These are phyloP conservation scores for Ambastaia sidthimunki DNA, from an alignment of 2,797 vertebrate genomes.

Conservation along the genomic window DNA sequence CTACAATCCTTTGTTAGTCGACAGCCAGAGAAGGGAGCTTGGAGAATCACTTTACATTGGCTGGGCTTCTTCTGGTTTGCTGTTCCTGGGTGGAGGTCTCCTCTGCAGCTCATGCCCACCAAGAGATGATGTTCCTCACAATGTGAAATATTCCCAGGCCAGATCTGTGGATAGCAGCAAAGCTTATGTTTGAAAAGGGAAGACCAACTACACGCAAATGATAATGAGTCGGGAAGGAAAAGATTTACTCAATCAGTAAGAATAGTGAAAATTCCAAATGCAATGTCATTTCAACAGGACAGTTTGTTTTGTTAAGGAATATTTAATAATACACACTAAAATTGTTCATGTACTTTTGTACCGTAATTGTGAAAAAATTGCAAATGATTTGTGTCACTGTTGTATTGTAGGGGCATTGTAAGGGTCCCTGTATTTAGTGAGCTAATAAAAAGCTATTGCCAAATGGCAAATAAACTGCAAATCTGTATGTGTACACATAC, in stretches of 20 bases:
- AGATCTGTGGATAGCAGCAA: conserved; percentile 62
- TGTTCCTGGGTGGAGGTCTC: conserved; percentile 85
- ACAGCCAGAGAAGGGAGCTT: conserved; percentile 82
- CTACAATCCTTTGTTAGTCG: conserved; percentile 78
- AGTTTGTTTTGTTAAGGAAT: background rate
- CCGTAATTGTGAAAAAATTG: background rate
- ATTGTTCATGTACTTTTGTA: background rate
- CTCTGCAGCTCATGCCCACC: conserved; percentile 90
- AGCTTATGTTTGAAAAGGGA: conserved; percentile 68
- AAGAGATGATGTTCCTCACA: conserved; percentile 72
- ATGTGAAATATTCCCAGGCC: conserved; percentile 68
- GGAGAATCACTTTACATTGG: conserved; percentile 89
- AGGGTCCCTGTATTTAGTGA: background rate
- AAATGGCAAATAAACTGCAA: background rate
- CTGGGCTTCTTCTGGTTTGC: conserved; percentile 83
- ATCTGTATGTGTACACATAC: background rate
- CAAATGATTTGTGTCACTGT: background rate
- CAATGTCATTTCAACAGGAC: background rate
- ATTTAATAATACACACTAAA: background rate
- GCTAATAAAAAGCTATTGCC: background rate
- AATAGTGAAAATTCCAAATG: background rate
- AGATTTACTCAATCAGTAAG: background rate
- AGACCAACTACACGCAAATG: background rate
- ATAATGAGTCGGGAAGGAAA: background rate
- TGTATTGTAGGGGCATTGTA: background rate